A percentile compares a stretch with the other conserved stretches of the same genome.
These are phyloP conservation scores for Hirtodrosophila histrioides DNA, from an alignment of 2,888 invertebrate species.

Conservation along the genomic window DNA sequence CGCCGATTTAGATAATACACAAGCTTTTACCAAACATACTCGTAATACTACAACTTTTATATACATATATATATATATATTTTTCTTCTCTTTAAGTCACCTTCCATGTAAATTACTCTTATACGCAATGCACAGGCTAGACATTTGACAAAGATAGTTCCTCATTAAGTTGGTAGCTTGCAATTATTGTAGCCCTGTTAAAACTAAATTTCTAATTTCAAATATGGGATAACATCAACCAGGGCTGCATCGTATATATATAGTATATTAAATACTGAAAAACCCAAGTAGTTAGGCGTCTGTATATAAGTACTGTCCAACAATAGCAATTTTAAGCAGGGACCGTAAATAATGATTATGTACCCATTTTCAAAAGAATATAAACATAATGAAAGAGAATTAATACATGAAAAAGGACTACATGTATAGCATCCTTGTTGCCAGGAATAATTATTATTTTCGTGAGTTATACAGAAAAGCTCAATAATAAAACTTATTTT, in stretches of 20 bases:
- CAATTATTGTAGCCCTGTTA: constrained; percentile 2
- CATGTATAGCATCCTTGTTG: no score
- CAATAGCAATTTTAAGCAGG: constrained; percentile 5
- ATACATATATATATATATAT: constrained; percentile 16
- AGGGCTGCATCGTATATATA: neutral
- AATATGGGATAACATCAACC: no score
- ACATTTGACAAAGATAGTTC: neutral
- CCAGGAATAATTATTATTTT: no score
- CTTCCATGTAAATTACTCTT: constrained; percentile 20
- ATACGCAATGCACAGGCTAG: constrained; percentile 43
- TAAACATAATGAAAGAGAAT: no score
- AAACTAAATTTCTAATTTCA: neutral
- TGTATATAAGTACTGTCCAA: constrained; percentile 19
- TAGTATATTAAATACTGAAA: neutral
- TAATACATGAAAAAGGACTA: no score
- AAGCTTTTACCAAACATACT: constrained; percentile 29
- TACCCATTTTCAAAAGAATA: no score
- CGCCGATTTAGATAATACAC: constrained; percentile 27
- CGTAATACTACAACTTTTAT: constrained; percentile 9
- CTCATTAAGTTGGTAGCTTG: constrained; percentile 11
- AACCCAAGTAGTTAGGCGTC: constrained; percentile 27
- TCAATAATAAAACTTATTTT: no score
- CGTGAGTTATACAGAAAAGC: no score
- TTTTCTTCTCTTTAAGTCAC: constrained; percentile 38
- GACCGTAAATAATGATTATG: no score